Base-by-base conservation (phyloP, 2,113 vertebrate species). In the Merops nubicus region DNA sequence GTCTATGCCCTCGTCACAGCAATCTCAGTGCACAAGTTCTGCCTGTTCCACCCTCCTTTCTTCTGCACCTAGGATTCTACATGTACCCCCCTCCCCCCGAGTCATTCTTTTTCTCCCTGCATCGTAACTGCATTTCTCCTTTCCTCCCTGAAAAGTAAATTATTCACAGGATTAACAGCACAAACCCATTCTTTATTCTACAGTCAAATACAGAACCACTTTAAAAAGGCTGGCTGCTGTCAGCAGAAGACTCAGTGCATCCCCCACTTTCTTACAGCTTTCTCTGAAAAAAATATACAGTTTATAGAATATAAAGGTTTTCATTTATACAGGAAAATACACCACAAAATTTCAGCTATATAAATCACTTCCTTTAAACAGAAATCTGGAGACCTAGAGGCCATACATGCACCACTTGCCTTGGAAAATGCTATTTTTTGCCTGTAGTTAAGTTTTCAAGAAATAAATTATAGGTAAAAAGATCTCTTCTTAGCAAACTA, bases 111-210 rank as follows among this genome's bases (percentile, higher is more conserved):
- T 74, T 87, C 56, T 90, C 63, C 16, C n/a, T 77, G 33, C 22
- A 89, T 60, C 40, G 8, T 10, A 81, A 89, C 21, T 34, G 11
- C 56, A 54, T 60, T 93, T 74, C 81, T 82, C 53, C 28, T 75
- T 85, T 78, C 45, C 75, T 40, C 54, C 73, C 75, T 21, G 28
- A 54, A 62, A 73, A 92, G 88, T 76, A 79, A 93, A 93, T 91
- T 93, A 94, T 93, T 97, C 94, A 88, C 88, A 88, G 59, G 42
- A 90, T 84, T 88, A 92, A 83, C 82, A 94, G 79, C 54, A 96
- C 75, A 88, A 93, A 88, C 75, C 72, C 77, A 67, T 54, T 90
- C 63, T 91, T 93, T 59, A 68, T 92, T 83, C 92, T 86, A 86
- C 75, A 84, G 50, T 53, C 54, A 88, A 90, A 91, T 18, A 92